Evolutionary conservation across 2,888 invertebrate species (phyloP).

Genomic region (Diarsia mendica): DNA sequence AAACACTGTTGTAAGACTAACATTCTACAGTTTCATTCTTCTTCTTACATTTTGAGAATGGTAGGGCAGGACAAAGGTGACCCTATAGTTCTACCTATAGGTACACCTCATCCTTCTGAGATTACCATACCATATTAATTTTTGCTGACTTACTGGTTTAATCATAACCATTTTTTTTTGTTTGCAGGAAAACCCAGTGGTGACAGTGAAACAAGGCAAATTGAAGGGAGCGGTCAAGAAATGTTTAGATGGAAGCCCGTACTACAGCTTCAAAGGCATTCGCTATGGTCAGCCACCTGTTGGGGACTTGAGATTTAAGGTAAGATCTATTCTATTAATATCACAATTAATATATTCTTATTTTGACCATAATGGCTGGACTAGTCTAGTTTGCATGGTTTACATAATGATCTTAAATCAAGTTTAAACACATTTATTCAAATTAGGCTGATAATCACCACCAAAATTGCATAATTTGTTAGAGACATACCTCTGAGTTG

Average conservation of each 20-base stretch:
- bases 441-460: background rate
- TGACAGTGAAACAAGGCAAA: constrained; percentile 75
- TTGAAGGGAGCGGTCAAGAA: constrained; percentile 73
- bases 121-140: too few relatives aligned
- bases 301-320: constrained; percentile 87
- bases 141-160: background rate
- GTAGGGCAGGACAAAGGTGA: background rate
- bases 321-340: constrained; percentile 69
- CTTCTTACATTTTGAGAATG: background rate
- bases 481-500: too few relatives aligned
- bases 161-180: background rate
- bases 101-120: background rate
- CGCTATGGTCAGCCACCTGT: constrained; percentile 89
- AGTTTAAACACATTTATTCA: background rate
- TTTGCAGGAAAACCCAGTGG: constrained; percentile 70
- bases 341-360: background rate
- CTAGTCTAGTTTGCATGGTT: background rate
- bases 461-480: background rate
- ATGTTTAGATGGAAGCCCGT: constrained; percentile 73
- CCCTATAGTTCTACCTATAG: background rate
- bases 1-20: background rate
- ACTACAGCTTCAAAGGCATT: constrained; percentile 83
- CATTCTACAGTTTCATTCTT: background rate
- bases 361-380: background rate
- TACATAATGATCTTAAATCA: too few relatives aligned